A percentile compares a stretch with the other conserved stretches of the same genome.
Conservation (phyloP, 2,113 vertebrate genomes). For the Ammodytes marinus region DNA sequence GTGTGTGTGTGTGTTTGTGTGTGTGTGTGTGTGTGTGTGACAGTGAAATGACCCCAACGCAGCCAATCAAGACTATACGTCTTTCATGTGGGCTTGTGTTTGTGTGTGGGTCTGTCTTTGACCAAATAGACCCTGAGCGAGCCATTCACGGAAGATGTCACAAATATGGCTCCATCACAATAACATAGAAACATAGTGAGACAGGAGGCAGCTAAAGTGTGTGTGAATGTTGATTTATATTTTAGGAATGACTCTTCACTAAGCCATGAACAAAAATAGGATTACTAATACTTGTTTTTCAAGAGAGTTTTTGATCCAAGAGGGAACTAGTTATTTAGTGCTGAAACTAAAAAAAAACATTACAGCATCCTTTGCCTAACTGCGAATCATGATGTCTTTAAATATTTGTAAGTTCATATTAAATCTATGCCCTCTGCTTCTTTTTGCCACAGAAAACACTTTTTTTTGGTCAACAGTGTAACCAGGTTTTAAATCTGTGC, state of each 20-base stretch:
- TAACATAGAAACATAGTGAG: background rate
- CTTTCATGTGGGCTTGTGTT: background rate
- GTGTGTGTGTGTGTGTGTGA: constrained; percentile 58
- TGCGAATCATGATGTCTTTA: too few species aligned
- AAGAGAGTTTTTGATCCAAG: background rate
- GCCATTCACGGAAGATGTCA: background rate
- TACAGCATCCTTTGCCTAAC: background rate
- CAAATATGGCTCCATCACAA: background rate
- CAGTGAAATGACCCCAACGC: constrained; percentile 58
- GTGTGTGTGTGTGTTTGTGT: constrained; percentile 57
- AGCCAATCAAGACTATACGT: constrained; percentile 33
- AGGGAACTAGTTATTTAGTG: background rate
- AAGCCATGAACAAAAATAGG: background rate
- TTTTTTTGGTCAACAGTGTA: background rate
- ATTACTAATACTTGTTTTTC: background rate
- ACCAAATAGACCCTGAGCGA: constrained; percentile 2
- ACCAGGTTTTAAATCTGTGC: background rate
- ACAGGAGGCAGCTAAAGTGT: background rate
- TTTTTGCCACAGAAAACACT: constrained; percentile 1
- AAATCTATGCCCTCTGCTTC: background rate
- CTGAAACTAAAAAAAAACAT: background rate
- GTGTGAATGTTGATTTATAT: background rate
- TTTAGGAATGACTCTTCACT: constrained; percentile 1
- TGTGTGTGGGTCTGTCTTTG: constrained; percentile 9
- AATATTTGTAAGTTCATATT: background rate